Evolutionary conservation across 1,140 invertebrate genomes (phyloP).

Genomic region (Brachionus calyciflorus): DNA sequence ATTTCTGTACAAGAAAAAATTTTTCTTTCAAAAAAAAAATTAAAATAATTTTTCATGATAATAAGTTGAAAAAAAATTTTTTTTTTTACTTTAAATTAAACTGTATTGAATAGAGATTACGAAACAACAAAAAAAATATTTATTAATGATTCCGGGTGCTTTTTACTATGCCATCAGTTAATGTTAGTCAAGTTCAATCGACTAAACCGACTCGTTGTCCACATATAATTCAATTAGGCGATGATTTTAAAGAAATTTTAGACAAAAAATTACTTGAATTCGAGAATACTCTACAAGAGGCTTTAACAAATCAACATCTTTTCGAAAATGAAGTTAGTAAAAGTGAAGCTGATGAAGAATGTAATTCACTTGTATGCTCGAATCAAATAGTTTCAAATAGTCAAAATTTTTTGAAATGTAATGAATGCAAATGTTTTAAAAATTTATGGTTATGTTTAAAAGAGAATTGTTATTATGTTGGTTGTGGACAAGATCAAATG

Average conservation of each 20-base stretch:
- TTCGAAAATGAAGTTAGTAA: not conserved
- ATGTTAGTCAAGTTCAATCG: not conserved
- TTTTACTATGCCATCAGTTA: not conserved
- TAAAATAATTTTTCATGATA: too few relatives aligned
- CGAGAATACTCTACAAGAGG: constrained; percentile 2
- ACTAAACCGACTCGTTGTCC: constrained; percentile 23
- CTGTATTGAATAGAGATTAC: too few relatives aligned
- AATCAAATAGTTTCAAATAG: not conserved
- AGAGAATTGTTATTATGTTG: constrained; percentile 43
- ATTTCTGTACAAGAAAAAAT: too few relatives aligned
- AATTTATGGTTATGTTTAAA: constrained; percentile 45
- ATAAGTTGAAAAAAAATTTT: too few relatives aligned
- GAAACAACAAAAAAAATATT: too few relatives aligned
- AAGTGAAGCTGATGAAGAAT: not conserved
- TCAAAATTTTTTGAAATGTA: too few relatives aligned
- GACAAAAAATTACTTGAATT: not conserved
- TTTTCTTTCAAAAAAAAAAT: too few relatives aligned
- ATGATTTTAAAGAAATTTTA: not conserved
- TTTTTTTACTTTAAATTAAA: too few relatives aligned
- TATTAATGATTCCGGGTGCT: too few relatives aligned
- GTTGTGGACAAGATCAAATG: constrained; percentile 13
- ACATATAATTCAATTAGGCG: not conserved
- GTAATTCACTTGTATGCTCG: not conserved
- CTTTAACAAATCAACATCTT: constrained; percentile 3
- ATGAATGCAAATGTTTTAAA: constrained; percentile 25